These are phyloP conservation scores for Eulemur rubriventer DNA, from an alignment of 2,797 vertebrate genomes.

Conservation along the genomic window DNA sequence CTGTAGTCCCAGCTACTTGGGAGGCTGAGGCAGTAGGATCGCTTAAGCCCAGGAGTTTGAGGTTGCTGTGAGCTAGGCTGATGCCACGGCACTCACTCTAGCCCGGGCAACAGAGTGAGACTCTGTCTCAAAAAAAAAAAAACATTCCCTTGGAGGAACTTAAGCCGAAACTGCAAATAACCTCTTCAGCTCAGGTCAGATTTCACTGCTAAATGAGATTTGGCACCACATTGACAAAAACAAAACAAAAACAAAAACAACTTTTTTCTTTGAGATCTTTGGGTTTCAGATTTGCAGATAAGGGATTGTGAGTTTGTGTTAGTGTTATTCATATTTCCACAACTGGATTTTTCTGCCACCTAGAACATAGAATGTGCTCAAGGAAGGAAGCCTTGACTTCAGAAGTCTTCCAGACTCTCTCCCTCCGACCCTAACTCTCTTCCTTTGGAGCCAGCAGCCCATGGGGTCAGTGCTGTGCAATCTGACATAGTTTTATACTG, in stretches of 20 bases:
- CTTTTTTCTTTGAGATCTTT: not conserved
- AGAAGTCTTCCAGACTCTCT: not conserved
- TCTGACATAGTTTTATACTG: not conserved
- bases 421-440: not conserved
- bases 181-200: not conserved
- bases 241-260: not conserved
- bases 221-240: not conserved
- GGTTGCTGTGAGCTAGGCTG: no score
- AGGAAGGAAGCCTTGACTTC: not conserved
- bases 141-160: not conserved
- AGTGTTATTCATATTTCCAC: not conserved
- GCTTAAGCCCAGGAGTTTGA: no score
- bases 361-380: not conserved
- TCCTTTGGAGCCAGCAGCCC: not conserved
- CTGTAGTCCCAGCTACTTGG: no score
- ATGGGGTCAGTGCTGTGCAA: not conserved
- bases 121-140: no score
- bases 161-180: not conserved
- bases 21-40: no score
- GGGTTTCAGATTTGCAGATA: not conserved
- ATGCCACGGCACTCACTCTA: no score
- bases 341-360: not conserved
- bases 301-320: not conserved
- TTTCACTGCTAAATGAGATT: not conserved
- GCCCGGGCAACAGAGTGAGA: no score